Base-by-base conservation (phyloP, 1,140 invertebrate species). In the Littorina saxatilis region DNA sequence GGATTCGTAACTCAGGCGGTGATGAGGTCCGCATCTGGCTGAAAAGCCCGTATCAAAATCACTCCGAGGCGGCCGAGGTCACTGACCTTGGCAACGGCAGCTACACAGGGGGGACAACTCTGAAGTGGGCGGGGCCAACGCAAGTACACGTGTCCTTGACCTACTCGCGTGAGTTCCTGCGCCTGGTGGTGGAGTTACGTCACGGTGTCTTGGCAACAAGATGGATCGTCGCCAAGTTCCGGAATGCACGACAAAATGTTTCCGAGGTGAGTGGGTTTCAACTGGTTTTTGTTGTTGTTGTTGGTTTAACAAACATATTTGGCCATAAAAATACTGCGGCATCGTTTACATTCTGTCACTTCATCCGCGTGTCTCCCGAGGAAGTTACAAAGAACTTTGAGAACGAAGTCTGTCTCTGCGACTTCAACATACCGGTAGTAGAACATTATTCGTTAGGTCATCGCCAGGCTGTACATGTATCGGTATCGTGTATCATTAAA, bases 21-120 rank as follows among this genome's bases (percentile, higher is more conserved):
- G 79, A 80, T 37, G 52, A 74, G 15, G 29, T 80, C 23, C 39
- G 79, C 7, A 61, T 80, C n/a, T 80, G 79, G 79, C 50, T 80
- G 20, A 79, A 63, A 11, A n/a, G 40, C 2, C 9, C 47, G 15
- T 3, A 43, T n/a, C 43, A 35, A 23, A 23, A 20, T 9, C 20
- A 7, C 20, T 80, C 68, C 23, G 20, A 20, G 5, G n/a, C 32
- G 9, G 79, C 68, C 17, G 47, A 58, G 9, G 79, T 80, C 23
- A 47, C 32, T 13, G 79, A 80, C 55, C 66, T 73, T 20, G 39
- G 79, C 15, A 73, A 80, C n/a, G 79, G 79, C 13, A 80, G 66
- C 27, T 80, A 80, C 55, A 39, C 37, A 17, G 79, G 79, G 47
- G 29, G 40, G n/a, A 20, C 70, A 20, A 40, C 37, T 58, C 68